Conservation (phyloP, 2,113 vertebrate species). For the Rallus limicola region DNA sequence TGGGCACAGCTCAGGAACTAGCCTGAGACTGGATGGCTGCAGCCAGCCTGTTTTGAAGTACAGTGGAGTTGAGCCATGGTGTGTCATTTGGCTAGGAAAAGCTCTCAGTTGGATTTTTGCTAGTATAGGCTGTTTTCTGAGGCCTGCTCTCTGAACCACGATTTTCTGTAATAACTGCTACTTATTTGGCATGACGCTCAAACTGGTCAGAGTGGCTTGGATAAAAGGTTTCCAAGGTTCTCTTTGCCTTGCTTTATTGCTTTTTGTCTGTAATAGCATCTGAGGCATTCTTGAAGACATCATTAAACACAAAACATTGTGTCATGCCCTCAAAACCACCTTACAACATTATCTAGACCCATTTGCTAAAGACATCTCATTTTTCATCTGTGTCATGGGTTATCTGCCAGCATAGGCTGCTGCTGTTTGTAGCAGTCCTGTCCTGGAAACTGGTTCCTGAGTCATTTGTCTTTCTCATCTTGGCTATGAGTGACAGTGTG, state of each 20-base stretch:
- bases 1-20: background rate
- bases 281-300: background rate
- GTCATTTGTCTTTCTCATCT: background rate
- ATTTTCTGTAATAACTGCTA: constrained; percentile 6
- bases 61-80: background rate
- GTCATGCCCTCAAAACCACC: constrained; percentile 1
- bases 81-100: background rate
- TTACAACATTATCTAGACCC: background rate
- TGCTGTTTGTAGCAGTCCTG: background rate
- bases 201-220: background rate
- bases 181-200: background rate
- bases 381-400: background rate
- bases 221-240: background rate
- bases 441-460: background rate
- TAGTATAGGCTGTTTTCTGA: background rate
- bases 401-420: background rate
- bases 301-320: background rate
- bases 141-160: background rate
- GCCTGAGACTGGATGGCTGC: background rate
- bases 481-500: background rate
- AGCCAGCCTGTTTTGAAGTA: background rate
- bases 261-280: constrained; percentile 1
- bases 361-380: background rate
- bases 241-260: background rate
- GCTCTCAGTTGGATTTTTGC: background rate